A percentile compares a stretch with the other conserved stretches of the same genome.
These are phyloP conservation scores for Tinamus guttatus DNA, from an alignment of 2,113 vertebrate species.

Conservation along the genomic window DNA sequence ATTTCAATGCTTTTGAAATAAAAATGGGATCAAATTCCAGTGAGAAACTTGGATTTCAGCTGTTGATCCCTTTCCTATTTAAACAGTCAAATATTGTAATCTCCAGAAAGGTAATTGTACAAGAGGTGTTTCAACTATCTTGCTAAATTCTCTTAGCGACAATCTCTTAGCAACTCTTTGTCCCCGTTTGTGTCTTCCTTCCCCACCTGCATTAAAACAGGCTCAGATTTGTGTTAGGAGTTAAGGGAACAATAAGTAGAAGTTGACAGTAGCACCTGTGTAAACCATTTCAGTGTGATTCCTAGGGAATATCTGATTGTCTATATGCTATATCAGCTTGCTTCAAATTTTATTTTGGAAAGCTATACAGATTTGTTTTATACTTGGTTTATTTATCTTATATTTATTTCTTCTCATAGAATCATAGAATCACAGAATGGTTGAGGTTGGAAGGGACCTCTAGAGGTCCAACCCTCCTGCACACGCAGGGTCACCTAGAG, in stretches of 20 bases:
- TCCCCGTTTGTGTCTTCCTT: too few relatives aligned
- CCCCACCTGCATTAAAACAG: fast-evolving
- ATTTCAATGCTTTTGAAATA: neutral
- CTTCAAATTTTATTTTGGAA: neutral
- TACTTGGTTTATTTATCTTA: too few relatives aligned
- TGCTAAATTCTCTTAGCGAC: neutral
- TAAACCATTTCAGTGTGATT: neutral
- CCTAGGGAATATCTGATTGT: neutral
- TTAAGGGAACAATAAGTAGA: neutral
- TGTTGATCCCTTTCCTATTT: neutral
- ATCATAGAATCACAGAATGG: too few relatives aligned
- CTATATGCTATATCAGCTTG: neutral
- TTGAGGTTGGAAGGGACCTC: too few relatives aligned
- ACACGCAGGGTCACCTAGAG: too few relatives aligned
- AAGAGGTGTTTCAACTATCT: neutral
- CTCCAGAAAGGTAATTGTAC: neutral
- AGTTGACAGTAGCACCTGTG: neutral
- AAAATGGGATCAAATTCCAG: neutral
- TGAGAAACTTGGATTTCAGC: neutral
- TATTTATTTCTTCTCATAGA: too few relatives aligned
- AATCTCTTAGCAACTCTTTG: neutral
- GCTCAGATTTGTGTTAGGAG: neutral
- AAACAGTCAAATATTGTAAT: neutral
- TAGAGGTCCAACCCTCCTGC: too few relatives aligned
- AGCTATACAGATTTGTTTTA: neutral